phyloP scores from a whole-genome alignment of 2,113 vertebrate species.

The Felis chaus region DNA sequence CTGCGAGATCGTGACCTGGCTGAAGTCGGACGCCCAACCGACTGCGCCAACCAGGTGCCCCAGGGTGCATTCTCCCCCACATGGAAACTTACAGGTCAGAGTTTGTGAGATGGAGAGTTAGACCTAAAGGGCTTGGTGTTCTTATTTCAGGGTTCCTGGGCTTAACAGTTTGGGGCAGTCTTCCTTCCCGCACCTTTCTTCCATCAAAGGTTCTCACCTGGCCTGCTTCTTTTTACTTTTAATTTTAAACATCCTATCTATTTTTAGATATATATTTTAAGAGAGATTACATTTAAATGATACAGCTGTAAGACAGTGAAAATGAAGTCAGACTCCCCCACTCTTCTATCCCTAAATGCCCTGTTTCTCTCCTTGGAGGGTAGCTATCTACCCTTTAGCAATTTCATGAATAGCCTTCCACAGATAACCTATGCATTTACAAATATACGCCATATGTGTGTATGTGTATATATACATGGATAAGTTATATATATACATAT shows the following conservation, averaged over 20 bases:
- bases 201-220: background rate
- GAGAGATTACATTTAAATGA: background rate
- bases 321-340: background rate
- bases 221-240: background rate
- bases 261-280: background rate
- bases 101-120: background rate
- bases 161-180: background rate
- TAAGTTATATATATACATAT: background rate
- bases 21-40: too few species aligned
- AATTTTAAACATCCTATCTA: slow-evolving; percentile 18
- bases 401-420: background rate
- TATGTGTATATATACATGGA: background rate
- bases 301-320: background rate
- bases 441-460: background rate
- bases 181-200: background rate
- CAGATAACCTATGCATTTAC: background rate
- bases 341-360: background rate
- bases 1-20: too few species aligned
- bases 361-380: background rate
- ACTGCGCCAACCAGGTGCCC: too few species aligned
- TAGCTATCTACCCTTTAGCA: background rate
- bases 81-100: background rate
- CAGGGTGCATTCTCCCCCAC: background rate
- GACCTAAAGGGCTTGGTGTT: background rate
- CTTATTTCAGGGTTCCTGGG: background rate